Conservation (phyloP, 2,797 vertebrate genomes). For the Choloepus didactylus region DNA sequence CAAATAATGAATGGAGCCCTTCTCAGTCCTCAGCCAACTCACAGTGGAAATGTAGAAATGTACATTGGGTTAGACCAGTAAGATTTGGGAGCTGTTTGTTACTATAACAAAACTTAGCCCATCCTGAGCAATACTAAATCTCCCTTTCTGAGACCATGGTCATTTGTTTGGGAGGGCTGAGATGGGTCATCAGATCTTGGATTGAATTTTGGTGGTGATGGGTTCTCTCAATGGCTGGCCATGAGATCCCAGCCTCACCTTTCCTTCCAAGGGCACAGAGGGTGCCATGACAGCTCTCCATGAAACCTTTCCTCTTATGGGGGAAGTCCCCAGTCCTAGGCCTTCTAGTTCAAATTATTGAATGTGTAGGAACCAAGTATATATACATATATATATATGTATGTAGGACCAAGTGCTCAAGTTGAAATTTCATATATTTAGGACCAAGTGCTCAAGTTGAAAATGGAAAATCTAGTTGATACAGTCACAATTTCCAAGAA, state of each 20-base stretch:
- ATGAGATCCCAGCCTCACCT: no score
- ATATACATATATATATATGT: no score
- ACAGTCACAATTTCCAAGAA: not conserved
- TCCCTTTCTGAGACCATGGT: not conserved
- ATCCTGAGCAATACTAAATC: not conserved
- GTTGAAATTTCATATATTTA: not conserved
- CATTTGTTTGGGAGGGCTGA: no score
- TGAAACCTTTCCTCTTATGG: not conserved
- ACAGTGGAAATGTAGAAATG: not conserved
- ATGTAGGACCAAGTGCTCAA: no score
- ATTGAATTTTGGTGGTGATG: no score
- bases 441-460: not conserved
- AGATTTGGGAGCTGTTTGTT: not conserved
- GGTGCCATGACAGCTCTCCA: not conserved
- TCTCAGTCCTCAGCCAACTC: not conserved
- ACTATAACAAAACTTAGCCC: not conserved
- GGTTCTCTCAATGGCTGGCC: no score
- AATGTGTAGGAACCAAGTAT: not conserved
- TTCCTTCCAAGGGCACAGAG: no score
- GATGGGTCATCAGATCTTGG: no score
- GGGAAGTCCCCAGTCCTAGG: not conserved
- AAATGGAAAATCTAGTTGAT: constrained; percentile 14
- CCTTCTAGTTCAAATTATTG: not conserved
- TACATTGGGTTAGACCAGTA: not conserved
- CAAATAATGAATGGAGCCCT: not conserved